These are phyloP conservation scores for Caenorhabditis sp. DNA, from an alignment of 2,888 invertebrate species.

Conservation along the genomic window DNA sequence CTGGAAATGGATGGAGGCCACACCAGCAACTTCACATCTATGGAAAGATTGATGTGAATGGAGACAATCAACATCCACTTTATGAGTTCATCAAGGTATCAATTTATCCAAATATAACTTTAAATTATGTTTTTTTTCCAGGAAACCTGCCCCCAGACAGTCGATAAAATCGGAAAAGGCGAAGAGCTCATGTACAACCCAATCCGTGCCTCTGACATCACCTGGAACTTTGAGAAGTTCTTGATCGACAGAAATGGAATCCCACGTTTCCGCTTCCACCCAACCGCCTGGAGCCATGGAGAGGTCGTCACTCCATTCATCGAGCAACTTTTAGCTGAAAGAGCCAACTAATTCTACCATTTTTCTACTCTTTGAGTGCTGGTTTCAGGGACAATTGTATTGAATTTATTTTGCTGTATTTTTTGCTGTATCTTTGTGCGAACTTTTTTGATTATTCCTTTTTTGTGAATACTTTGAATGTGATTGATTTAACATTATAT, in stretches of 20 bases:
- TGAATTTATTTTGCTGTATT: not conserved
- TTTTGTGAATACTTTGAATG: too few species aligned
- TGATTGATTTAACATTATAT: too few species aligned
- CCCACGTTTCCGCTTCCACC: slow-evolving; percentile 83
- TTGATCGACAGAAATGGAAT: slow-evolving; percentile 81
- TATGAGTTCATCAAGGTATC: slow-evolving; percentile 82
- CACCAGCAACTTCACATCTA: slow-evolving; percentile 82
- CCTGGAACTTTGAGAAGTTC: slow-evolving; percentile 83
- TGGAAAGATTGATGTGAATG: slow-evolving; percentile 83
- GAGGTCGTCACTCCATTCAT: slow-evolving; percentile 79
- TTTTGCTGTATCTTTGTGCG: not conserved
- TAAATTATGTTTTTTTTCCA: slow-evolving; percentile 52
- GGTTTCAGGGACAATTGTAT: not conserved
- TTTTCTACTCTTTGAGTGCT: not conserved
- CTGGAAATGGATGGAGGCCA: slow-evolving; percentile 82
- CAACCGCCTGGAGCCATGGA: slow-evolving; percentile 82
- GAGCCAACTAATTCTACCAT: slow-evolving; percentile 40
- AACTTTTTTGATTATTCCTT: not conserved
- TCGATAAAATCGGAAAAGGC: slow-evolving; percentile 79
- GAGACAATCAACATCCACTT: slow-evolving; percentile 82
- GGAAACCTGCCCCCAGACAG: slow-evolving; percentile 82
- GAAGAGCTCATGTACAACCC: slow-evolving; percentile 83
- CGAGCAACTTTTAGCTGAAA: slow-evolving; percentile 74
- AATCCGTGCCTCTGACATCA: slow-evolving; percentile 79
- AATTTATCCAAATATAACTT: not conserved